Evolutionary conservation across 2,888 invertebrate genomes (phyloP), one percentile per base, ranked within the genome.

Genomic region (Drosophila picticornis): DNA sequence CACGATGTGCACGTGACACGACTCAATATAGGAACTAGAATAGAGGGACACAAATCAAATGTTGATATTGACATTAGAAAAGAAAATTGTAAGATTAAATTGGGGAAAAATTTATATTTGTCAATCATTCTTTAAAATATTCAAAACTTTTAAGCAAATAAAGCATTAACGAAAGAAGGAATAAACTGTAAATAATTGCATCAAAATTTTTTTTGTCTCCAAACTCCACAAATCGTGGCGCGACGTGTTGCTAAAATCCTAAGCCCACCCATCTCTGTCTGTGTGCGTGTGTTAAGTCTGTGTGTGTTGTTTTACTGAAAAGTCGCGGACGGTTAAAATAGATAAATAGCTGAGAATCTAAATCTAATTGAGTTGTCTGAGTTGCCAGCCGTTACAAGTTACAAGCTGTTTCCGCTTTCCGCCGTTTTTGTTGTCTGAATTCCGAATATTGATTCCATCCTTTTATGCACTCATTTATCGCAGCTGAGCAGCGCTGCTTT

Each of bases 391-490:
- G n/a, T 25, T 13, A 27, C n/a, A 19, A 32, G 34, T 40, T 40
- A 40, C 50, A n/a, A 36, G 43, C 31, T 40, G 40, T 40, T 40
- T 40, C 40, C 38, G 19, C 38, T 38, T 19, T 43, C 22, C 51
- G 75, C 55, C 67, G 52, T 72, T 43, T 72, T 43, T 32, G 46
- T 60, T 59, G 75, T 79, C 75, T 72, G 64, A 73, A 77, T 73
- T 69, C 40, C 67, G 46, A 69, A 62, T 75, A 75, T 74, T 67
- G 77, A 74, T 78, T 74, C 61, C 52, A 74, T 65, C 61, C 59
- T 64, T 61, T 57, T 55, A 46, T 64, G 59, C 62, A 62, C 55
- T 58, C 50, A 29, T 34, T 72, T 63, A 63, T 69, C 43, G 40
- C 65, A 65, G 78, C 56, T 69, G 57, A 79, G 59, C 76, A 55